Percentiles rank a stretch among this genome's conserved stretches.
phyloP scores from a whole-genome alignment of 2,797 vertebrate species.

The Lepus townsendii region DNA sequence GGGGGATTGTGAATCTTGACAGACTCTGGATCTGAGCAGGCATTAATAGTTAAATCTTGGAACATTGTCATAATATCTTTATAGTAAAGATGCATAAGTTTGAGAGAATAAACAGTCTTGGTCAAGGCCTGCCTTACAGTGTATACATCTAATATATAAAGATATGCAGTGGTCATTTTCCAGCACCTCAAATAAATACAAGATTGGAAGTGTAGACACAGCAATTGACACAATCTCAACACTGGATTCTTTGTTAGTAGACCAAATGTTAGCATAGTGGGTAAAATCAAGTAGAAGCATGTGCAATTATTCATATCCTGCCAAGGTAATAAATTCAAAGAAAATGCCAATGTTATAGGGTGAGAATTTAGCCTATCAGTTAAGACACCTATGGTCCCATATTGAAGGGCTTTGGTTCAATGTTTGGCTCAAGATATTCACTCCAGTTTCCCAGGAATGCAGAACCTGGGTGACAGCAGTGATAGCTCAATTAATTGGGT shows the following conservation, averaged over 20 bases:
- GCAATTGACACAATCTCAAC: background rate
- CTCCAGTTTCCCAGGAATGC: too few relatives aligned
- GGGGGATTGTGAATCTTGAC: background rate
- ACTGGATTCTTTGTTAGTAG: background rate
- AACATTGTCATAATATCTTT: background rate
- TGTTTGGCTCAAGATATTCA: too few relatives aligned
- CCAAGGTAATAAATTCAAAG: background rate
- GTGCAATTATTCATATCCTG: background rate
- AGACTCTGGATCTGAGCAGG: background rate
- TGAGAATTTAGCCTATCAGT: too few relatives aligned
- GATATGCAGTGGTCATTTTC: background rate
- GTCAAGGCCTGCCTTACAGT: background rate
- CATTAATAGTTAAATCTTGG: background rate
- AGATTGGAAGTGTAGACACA: background rate
- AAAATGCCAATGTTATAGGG: too few relatives aligned
- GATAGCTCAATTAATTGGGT: too few relatives aligned
- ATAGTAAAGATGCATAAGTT: fast-evolving
- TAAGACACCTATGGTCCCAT: too few relatives aligned
- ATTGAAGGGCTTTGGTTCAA: too few relatives aligned
- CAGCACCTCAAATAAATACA: background rate
- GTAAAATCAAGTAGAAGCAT: background rate
- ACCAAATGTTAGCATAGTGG: background rate
- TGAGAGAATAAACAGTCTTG: background rate
- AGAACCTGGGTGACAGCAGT: too few relatives aligned
- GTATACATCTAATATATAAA: background rate